Evolutionary conservation across 2,888 invertebrate species (phyloP).

Genomic region (Eubasilissa splendida): DNA sequence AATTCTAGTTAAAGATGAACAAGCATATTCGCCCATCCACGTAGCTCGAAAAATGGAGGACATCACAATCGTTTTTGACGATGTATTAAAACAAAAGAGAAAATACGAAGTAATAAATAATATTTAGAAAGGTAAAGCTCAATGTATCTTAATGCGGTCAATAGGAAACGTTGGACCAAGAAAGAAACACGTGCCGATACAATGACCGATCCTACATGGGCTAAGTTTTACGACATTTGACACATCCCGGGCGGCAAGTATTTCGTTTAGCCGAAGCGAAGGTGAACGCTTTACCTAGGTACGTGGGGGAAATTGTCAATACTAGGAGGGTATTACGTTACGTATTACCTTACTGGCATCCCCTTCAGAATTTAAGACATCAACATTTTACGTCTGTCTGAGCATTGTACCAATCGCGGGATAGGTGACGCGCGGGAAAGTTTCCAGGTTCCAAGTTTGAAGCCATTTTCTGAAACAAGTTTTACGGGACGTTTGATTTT

Average conservation of each 20-base stretch:
- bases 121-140: too few species aligned
- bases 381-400: slow-evolving; percentile 6
- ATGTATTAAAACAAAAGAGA: too few species aligned
- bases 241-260: background rate
- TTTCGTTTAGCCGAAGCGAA: slow-evolving; percentile 2
- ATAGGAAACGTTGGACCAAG: background rate
- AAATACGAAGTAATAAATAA: too few species aligned
- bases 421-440: too few species aligned
- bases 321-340: slow-evolving; percentile 3
- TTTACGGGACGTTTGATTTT: slow-evolving; percentile 38
- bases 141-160: slow-evolving; percentile 3
- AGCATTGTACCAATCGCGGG: background rate
- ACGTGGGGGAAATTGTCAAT: slow-evolving; percentile 10
- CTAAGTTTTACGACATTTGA: slow-evolving; percentile 37
- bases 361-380: background rate
- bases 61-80: too few species aligned
- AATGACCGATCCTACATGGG: slow-evolving; percentile 27
- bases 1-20: too few species aligned
- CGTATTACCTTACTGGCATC: background rate
- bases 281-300: background rate
- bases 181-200: slow-evolving; percentile 28
- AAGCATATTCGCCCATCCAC: too few species aligned
- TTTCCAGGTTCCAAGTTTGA: too few species aligned
- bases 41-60: too few species aligned
- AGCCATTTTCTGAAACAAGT: slow-evolving; percentile 11